Percentiles rank a stretch among this genome's conserved stretches.
Conservation (phyloP, 2,888 invertebrate species). For the Meteorus cinctellus region DNA sequence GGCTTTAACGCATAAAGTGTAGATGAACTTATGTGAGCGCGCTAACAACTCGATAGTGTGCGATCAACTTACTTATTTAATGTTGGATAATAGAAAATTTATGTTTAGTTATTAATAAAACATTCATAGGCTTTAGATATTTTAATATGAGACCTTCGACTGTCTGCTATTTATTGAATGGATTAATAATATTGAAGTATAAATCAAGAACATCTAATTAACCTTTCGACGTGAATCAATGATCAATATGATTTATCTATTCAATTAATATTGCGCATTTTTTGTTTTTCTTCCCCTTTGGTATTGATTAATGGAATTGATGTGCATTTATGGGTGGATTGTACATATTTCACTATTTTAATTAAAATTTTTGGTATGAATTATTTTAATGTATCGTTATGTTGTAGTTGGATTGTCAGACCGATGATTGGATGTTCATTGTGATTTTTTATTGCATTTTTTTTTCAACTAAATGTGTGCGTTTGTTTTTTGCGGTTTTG, state of each 20-base stretch:
- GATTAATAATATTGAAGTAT: not conserved
- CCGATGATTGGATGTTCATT: no score
- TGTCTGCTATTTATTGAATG: not conserved
- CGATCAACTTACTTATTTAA: constrained; percentile 7
- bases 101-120: constrained; percentile 16
- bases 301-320: not conserved
- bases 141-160: not conserved
- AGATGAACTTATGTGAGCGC: constrained; percentile 11
- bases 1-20: constrained; percentile 26
- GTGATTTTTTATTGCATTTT: no score
- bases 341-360: constrained; percentile 7
- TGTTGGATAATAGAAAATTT: not conserved
- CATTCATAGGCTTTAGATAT: not conserved
- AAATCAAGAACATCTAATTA: constrained; percentile 2
- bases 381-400: not conserved
- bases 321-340: not conserved
- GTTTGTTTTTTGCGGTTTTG: no score
- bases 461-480: no score
- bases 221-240: not conserved
- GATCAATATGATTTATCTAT: constrained; percentile 1
- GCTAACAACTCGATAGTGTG: constrained; percentile 26
- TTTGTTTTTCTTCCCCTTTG: not conserved
- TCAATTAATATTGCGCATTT: not conserved
- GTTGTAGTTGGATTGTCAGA: no score
- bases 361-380: not conserved